phyloP scores from a whole-genome alignment of 1,140 invertebrate genomes.

The Euura lappo region DNA sequence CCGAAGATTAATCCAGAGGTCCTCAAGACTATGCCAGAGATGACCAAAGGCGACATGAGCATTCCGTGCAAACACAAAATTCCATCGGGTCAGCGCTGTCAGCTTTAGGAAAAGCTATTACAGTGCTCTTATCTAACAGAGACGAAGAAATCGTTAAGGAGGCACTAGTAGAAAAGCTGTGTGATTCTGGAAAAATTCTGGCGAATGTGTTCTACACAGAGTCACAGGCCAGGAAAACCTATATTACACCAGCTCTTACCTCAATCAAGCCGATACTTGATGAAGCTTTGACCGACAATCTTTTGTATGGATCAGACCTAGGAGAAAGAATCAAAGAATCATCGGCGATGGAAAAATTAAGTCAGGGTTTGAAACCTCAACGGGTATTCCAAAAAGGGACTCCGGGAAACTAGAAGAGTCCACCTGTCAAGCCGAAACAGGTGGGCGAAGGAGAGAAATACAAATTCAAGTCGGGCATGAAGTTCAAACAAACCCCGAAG shows the following conservation, averaged over 20 bases:
- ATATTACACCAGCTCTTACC: constrained; percentile 4
- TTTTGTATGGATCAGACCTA: constrained; percentile 6
- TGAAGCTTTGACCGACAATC: neutral
- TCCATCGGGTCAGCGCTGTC: constrained; percentile 8
- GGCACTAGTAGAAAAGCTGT: neutral
- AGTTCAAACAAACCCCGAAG: too few species aligned
- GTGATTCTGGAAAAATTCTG: constrained; percentile 12
- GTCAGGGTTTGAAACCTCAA: too few species aligned
- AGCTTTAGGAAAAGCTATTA: constrained; percentile 9
- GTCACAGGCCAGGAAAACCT: constrained; percentile 10
- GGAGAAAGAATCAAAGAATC: too few species aligned
- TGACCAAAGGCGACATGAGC: constrained; percentile 6
- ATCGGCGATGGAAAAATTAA: too few species aligned
- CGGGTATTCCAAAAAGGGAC: too few species aligned
- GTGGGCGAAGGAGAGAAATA: too few species aligned
- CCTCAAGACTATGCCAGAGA: too few species aligned
- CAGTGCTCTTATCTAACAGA: neutral
- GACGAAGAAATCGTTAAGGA: constrained; percentile 5
- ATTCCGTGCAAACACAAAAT: constrained; percentile 9
- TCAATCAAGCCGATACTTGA: neutral
- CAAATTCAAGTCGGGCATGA: too few species aligned
- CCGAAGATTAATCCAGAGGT: too few species aligned
- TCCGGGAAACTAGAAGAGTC: too few species aligned
- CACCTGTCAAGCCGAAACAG: too few species aligned
- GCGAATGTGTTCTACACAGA: neutral